Conservation (phyloP, 2,888 invertebrate species). For the Sesamia inferens region DNA sequence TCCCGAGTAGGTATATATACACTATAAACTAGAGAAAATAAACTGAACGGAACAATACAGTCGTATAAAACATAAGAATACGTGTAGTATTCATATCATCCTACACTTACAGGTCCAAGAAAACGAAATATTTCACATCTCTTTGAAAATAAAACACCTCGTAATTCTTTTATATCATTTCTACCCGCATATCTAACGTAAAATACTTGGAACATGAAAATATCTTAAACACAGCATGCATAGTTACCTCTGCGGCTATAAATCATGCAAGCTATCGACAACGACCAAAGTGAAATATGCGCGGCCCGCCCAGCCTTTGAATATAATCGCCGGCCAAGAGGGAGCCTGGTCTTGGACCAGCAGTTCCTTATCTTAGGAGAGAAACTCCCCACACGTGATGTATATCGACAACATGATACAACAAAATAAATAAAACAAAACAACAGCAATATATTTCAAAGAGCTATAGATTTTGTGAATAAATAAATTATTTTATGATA, state of each 20-base stretch:
- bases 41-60: not conserved
- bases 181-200: conserved; percentile 24
- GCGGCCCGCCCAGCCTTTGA: conserved; percentile 75
- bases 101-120: not conserved
- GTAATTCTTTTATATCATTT: conserved; percentile 23
- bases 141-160: conserved; percentile 22
- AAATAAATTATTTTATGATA: too few relatives aligned
- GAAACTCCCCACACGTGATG: too few relatives aligned
- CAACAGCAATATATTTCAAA: too few relatives aligned
- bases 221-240: conserved; percentile 63
- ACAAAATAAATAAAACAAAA: too few relatives aligned
- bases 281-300: conserved; percentile 82
- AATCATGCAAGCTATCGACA: conserved; percentile 82
- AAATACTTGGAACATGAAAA: conserved; percentile 60
- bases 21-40: not conserved
- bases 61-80: not conserved
- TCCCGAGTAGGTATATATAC: not conserved
- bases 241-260: conserved; percentile 64
- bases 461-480: too few relatives aligned
- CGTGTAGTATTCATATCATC: too few relatives aligned
- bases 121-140: conserved; percentile 5
- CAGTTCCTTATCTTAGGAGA: conserved; percentile 33
- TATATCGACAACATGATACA: too few relatives aligned
- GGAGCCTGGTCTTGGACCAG: conserved; percentile 4
- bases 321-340: conserved; percentile 66